Percentiles rank a stretch among this genome's conserved stretches.
Conservation (phyloP, 2,797 vertebrate species). For the Aulostomus chinensis region DNA sequence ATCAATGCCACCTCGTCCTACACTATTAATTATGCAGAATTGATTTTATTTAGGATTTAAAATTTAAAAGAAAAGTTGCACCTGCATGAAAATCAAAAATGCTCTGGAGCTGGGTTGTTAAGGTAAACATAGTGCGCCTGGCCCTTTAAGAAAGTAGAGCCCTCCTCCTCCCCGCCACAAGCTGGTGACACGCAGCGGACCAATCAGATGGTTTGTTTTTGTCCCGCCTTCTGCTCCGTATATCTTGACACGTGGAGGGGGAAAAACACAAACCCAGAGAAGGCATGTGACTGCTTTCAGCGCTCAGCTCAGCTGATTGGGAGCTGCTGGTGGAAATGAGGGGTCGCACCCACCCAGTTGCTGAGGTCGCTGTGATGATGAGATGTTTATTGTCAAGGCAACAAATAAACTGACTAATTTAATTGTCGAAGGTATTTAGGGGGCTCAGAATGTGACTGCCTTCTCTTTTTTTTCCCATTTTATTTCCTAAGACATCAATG, state of each 20-base stretch:
- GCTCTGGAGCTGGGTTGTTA: too few species aligned
- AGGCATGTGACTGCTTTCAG: constrained; percentile 68
- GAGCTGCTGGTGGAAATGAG: constrained; percentile 58
- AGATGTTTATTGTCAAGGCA: constrained; percentile 44
- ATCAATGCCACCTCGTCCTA: too few species aligned
- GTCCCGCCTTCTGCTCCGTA: constrained; percentile 69
- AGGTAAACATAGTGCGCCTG: constrained; percentile 14
- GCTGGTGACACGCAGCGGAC: constrained; percentile 62
- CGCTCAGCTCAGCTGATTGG: constrained; percentile 73
- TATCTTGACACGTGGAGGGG: constrained; percentile 80
- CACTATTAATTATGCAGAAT: too few species aligned
- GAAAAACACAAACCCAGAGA: constrained; percentile 60
- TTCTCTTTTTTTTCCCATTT: too few species aligned
- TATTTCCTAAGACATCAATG: too few species aligned
- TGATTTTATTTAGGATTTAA: too few species aligned
- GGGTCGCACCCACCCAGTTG: constrained; percentile 47
- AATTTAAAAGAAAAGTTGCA: too few species aligned
- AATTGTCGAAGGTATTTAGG: too few species aligned
- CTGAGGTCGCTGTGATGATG: constrained; percentile 29
- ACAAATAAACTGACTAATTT: too few species aligned
- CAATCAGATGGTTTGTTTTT: constrained; percentile 81
- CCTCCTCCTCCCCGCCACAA: constrained; percentile 31
- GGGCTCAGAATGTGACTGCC: too few species aligned
- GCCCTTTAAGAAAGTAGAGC: constrained; percentile 70
- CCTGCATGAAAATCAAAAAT: too few species aligned